Evolutionary conservation across 2,113 vertebrate genomes (phyloP), one percentile per base, ranked within the genome.

Genomic region (Penelope pileata): DNA sequence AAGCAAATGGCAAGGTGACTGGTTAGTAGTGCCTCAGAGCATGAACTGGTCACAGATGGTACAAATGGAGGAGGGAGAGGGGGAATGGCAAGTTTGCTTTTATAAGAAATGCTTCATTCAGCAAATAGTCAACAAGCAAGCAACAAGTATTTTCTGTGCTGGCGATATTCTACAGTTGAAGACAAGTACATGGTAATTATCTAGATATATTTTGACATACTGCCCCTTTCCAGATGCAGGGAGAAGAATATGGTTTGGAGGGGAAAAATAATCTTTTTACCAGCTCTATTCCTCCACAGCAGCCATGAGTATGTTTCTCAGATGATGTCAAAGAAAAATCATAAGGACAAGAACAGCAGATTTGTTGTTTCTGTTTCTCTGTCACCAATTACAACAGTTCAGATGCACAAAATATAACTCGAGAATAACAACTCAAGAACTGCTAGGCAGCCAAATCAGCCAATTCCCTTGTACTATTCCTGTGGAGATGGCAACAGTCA

Each of bases 391-490:
- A 72, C 38, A 90, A 16, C 2, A 10, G 60, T 45, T 92, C 51
- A 59, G 60, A 83, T 34, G 86, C 22, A 72, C 21, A 51, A 92
- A 72, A 70, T 54, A 43, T 3, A 81, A 42, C 2, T 19, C 3
- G 2, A 86, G 34, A 88, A 36, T n/a, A 88, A 88, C 63, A 83
- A 36, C 54, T 68, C 16, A 26, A 83, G 38, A 91, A 88, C 83
- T 6, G 10, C 47, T 63, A 82, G 47, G 76, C 27, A 88, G 53
- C 42, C 60, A 48, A 67, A 64, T 10, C 68, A 83, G n/a, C 29
- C 34, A 89, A 27, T 78, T 86, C 42, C n/a, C 56, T 40, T 0
- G 0, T 15, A 64, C 23, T 29, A 15, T 15, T 84, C 56, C 40
- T 38, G 53, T 40, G 64, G 60, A 84, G n/a, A 84, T 5, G 18